Base-by-base conservation (phyloP, 2,113 vertebrate species). In the Gallinago paraguaiae region DNA sequence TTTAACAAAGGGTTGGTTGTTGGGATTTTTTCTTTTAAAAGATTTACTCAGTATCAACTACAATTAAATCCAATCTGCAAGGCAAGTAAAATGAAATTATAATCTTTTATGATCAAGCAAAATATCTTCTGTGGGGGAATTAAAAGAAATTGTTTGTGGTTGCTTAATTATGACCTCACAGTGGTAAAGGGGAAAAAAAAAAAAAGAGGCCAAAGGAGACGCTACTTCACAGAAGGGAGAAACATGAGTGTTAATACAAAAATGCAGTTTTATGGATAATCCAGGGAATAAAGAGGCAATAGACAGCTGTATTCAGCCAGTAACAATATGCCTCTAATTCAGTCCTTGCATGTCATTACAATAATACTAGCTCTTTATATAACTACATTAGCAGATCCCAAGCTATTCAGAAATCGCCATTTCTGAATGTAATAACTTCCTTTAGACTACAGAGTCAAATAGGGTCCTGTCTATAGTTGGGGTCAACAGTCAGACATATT, bases 101-200 rank as follows among this genome's bases (percentile, higher is more conserved):
- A 69, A 39, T 28, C 59, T 82, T 65, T 92, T 80, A 91, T 68
- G 30, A 61, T 43, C 51, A 70, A 41, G 51, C 17, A 93, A 86
- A 78, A 20, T 16, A 82, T 74, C 88, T 80, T 81, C 33, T 65
- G 4, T 20, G 68, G 23, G 30, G 20, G 33, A 83, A 82, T 43
- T 37, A 74, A 74, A 90, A 69, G 28, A 16, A 70, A 61, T 69
- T 85, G 9, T 6, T 94, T 77, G 22, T 63, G 45, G 51, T 14
- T 57, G n/a, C 18, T n/a, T 93, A 87, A 81, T 82, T 86, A 68
- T 59, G 60, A 75, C 31, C 28, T 78, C 24, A 45, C 2, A 68
- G n/a, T 17, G 3, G 12, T 48, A 92, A 91, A 3, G 2, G 10
- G 2, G 1, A 39, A 3, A 5, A 18, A 6, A 27, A 45, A 27